These are phyloP conservation scores for Drosophila auraria DNA, from an alignment of 1,140 invertebrate species.

Conservation along the genomic window DNA sequence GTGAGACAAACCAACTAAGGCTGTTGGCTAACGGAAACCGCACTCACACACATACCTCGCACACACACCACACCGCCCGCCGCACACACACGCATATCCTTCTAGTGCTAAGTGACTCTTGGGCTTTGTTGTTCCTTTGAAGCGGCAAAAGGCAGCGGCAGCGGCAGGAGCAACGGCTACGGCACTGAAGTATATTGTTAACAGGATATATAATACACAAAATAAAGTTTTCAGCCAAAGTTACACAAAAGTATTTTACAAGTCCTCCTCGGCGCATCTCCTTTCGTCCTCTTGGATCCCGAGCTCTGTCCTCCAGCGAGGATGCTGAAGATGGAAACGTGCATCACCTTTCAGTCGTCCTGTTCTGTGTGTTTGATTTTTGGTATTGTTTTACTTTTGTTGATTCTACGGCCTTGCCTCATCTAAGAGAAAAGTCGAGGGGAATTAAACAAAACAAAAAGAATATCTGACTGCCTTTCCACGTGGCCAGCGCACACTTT, in stretches of 20 bases:
- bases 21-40: slow-evolving; percentile 83
- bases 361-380: slow-evolving; percentile 80
- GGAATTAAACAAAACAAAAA: slow-evolving; percentile 67
- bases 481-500: neutral
- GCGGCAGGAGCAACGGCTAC: slow-evolving; percentile 8
- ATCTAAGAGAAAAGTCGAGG: slow-evolving; percentile 25
- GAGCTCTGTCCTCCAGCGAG: slow-evolving; percentile 4
- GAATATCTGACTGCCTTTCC: slow-evolving; percentile 27
- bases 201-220: slow-evolving; percentile 84
- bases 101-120: slow-evolving; percentile 78
- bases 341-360: slow-evolving; percentile 74
- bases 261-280: slow-evolving; percentile 55
- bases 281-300: neutral
- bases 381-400: slow-evolving; percentile 83
- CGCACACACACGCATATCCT: slow-evolving; percentile 32
- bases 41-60: slow-evolving; percentile 63
- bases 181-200: slow-evolving; percentile 82
- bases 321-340: slow-evolving; percentile 32
- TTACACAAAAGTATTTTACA: slow-evolving; percentile 84
- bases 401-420: slow-evolving; percentile 51
- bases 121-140: slow-evolving; percentile 79
- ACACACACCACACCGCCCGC: slow-evolving; percentile 34
- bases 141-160: slow-evolving; percentile 47
- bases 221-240: slow-evolving; percentile 84
- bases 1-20: slow-evolving; percentile 74